Base-by-base conservation (phyloP, 2,113 vertebrate species). In the Excalfactoria chinensis region DNA sequence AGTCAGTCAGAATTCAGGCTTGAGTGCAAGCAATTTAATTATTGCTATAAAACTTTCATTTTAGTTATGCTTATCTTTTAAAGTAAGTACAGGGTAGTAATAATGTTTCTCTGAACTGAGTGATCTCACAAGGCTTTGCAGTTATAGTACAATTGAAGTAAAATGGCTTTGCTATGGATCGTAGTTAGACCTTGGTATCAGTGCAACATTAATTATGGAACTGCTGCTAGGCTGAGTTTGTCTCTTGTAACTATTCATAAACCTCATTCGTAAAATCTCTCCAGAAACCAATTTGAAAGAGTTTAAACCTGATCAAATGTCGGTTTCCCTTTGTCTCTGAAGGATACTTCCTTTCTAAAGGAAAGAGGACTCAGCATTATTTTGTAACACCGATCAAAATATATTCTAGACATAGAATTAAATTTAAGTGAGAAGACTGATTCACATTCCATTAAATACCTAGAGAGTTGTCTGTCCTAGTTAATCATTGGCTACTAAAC, bases 1-100 rank as follows among this genome's bases (percentile, higher is more conserved):
- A 92, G 60, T 67, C 66, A 92, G 66, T 67, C 87, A 75, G 77
- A 94, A 91, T 80, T 91, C 41, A 40, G 62, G 35, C 44, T 85
- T 83, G 53, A 94, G 34, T 80, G 48, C 80, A 88, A 49, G 60
- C 60, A 81, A 80, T 91, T 74, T 90, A 91, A 75, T 91, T 95
- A 81, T 71, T 89, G 26, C 51, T 86, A 22, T 88, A 86, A 95
- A 94, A 77, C 35, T 30, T 75, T 80, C 28, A 71, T 92, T 89
- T 83, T 90, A 21, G 6, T 23, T 32, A 28, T 78, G 21, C 46
- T 95, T 94, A 80, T 92, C 64, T 91, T 86, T 93, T 86, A 62
- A 95, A 92, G 30, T 96, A 77, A 84, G 86, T 88, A 74, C n/a
- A 59, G 77, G 76, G 69, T 43, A 49, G 15, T 68, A 89, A 81